Conservation (phyloP, 2,888 invertebrate genomes). For the Diadegma fenestrale region DNA sequence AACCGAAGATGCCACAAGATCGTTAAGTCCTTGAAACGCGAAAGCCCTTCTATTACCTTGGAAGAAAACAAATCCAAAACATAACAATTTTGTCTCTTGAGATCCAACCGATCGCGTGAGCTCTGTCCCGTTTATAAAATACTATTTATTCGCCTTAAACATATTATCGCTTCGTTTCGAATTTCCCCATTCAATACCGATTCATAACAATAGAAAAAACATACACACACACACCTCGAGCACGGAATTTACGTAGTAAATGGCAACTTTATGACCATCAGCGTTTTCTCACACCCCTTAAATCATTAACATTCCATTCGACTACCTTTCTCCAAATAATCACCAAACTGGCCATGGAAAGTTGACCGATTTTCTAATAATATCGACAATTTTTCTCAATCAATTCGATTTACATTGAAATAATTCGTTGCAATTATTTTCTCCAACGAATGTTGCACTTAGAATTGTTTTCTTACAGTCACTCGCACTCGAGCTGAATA, state of each 20-base stretch:
- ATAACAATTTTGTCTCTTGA: conserved; percentile 43
- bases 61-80: conserved; percentile 37
- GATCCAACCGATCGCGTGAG: conserved; percentile 29
- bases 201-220: conserved; percentile 32
- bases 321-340: neutral
- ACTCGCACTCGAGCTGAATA: neutral
- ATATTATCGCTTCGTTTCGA: neutral
- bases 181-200: neutral
- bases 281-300: conserved; percentile 20
- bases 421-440: neutral
- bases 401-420: neutral
- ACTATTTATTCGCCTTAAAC: neutral
- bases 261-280: conserved; percentile 43
- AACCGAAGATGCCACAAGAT: conserved; percentile 72
- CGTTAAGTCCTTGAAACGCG: conserved; percentile 76
- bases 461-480: no score
- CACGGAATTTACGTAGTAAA: conserved; percentile 47
- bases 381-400: neutral
- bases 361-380: neutral
- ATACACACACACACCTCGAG: conserved; percentile 32
- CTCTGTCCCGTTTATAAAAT: conserved; percentile 32
- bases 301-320: conserved; percentile 27
- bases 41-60: conserved; percentile 51
- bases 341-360: neutral
- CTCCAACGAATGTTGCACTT: neutral